Evolutionary conservation across 2,797 vertebrate genomes (phyloP).

Genomic region (Melanotaenia maccullochi): DNA sequence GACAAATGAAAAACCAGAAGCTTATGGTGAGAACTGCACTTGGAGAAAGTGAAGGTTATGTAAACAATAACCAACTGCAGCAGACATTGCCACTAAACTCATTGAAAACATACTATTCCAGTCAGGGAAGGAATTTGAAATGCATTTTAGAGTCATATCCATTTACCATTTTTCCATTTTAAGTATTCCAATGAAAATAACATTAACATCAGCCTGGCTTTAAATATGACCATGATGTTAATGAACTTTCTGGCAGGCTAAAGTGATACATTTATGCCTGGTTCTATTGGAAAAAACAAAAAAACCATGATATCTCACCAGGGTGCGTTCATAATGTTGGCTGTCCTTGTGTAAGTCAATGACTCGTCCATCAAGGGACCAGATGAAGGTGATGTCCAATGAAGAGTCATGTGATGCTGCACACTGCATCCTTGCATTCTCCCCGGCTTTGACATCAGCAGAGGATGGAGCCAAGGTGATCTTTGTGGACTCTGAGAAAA

Average conservation of each 20-base stretch:
- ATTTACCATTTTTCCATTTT: constrained; percentile 53
- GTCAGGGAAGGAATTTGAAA: constrained; percentile 39
- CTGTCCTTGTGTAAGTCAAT: constrained; percentile 90
- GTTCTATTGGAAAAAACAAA: background rate
- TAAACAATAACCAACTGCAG: constrained; percentile 62
- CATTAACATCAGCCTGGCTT: constrained; percentile 28
- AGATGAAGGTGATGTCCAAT: constrained; percentile 95
- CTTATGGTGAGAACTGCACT: constrained; percentile 48
- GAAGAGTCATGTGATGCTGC: constrained; percentile 89
- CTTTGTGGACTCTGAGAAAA: constrained; percentile 89
- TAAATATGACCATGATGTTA: constrained; percentile 34
- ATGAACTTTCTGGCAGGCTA: constrained; percentile 2
- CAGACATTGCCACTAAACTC: constrained; percentile 60
- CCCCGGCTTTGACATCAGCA: constrained; percentile 90
- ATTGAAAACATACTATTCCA: constrained; percentile 48
- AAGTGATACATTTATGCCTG: background rate
- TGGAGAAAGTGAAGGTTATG: constrained; percentile 52
- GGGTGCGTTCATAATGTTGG: constrained; percentile 87
- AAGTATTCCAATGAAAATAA: constrained; percentile 56
- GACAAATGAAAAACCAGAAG: constrained; percentile 66
- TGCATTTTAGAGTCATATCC: constrained; percentile 39
- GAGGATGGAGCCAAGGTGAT: constrained; percentile 92
- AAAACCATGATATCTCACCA: constrained; percentile 79
- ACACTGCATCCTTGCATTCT: constrained; percentile 90
- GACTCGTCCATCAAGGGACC: constrained; percentile 90